A percentile compares a stretch with the other conserved stretches of the same genome.
Conservation (phyloP, 2,797 vertebrate genomes). For the Chelidonichthys spinosus region DNA sequence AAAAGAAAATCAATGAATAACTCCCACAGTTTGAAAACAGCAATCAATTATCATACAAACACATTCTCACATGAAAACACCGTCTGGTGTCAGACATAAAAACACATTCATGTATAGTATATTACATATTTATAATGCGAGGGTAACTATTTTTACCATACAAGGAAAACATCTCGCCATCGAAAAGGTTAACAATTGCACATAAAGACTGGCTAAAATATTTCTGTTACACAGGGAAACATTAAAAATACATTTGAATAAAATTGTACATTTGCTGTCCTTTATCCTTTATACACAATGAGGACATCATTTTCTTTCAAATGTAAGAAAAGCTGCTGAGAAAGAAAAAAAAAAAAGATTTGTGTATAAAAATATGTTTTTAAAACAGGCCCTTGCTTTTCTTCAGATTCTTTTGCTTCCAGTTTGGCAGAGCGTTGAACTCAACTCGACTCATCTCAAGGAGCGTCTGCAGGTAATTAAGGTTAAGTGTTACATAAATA, state of each 20-base stretch:
- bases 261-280: conserved; percentile 65
- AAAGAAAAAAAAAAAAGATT: conserved; percentile 19
- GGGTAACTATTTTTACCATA: conserved; percentile 55
- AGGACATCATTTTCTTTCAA: conserved; percentile 20
- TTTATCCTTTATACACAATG: conserved; percentile 49
- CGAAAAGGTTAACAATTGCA: conserved; percentile 70
- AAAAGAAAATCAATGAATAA: conserved; percentile 10
- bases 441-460: conserved; percentile 85
- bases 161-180: conserved; percentile 23
- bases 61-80: conserved; percentile 31
- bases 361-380: conserved; percentile 41
- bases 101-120: conserved; percentile 66
- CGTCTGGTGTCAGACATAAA: conserved; percentile 41
- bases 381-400: conserved; percentile 87
- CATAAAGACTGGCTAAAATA: conserved; percentile 64
- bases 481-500: not conserved
- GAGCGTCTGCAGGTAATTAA: conserved; percentile 74
- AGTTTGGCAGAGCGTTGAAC: conserved; percentile 85
- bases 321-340: conserved; percentile 43
- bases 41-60: conserved; percentile 28
- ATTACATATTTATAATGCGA: conserved; percentile 76
- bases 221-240: conserved; percentile 34
- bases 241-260: conserved; percentile 53
- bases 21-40: conserved; percentile 27
- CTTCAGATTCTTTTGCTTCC: conserved; percentile 88